These are phyloP conservation scores for Phoebastria nigripes DNA, from an alignment of 2,797 vertebrate genomes.

Conservation along the genomic window DNA sequence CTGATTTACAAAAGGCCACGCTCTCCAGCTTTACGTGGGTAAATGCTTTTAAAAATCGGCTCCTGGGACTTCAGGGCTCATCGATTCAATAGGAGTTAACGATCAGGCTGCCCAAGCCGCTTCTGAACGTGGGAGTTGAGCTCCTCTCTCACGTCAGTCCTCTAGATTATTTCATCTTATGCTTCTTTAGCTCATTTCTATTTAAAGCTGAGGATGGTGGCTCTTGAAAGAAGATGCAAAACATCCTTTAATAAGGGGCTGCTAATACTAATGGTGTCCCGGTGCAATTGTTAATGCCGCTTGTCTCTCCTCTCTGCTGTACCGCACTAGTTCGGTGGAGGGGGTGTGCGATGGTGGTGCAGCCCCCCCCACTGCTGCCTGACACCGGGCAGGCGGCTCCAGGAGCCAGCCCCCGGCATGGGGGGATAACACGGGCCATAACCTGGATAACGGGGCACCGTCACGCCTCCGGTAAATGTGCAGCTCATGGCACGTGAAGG, in stretches of 20 bases:
- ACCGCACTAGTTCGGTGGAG: fast-evolving
- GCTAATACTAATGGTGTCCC: background rate
- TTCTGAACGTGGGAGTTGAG: background rate
- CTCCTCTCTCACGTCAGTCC: too few relatives aligned
- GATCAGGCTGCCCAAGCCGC: background rate
- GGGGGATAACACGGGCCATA: fast-evolving
- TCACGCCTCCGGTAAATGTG: fast-evolving
- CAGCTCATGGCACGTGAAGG: background rate
- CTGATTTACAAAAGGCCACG: background rate
- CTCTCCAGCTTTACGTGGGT: background rate
- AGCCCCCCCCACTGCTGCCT: background rate
- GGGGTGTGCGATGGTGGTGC: background rate
- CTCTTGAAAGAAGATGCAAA: background rate
- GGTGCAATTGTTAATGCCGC: background rate
- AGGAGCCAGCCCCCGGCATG: background rate
- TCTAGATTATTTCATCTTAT: background rate
- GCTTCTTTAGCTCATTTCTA: background rate
- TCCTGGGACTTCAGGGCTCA: background rate
- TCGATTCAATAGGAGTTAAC: background rate
- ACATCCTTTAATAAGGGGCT: background rate
- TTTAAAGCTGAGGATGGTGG: background rate
- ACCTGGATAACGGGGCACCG: background rate
- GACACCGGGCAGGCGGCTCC: background rate
- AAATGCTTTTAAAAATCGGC: background rate
- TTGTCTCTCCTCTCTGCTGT: background rate